Conservation (phyloP, 1,140 invertebrate species). For the Drosophila ficusphila region DNA sequence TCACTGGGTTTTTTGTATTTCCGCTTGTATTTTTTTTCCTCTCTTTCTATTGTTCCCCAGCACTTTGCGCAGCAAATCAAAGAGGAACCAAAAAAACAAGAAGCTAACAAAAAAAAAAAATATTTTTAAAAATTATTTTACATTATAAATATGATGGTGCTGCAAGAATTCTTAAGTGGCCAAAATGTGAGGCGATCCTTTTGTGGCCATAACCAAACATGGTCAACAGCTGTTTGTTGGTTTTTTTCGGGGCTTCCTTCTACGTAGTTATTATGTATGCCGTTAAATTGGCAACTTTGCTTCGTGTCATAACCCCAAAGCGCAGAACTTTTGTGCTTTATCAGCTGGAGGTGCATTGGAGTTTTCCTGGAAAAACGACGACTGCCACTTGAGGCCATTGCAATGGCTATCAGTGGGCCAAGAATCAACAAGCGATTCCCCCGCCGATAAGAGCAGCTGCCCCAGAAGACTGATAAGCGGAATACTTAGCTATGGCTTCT, state of each 20-base stretch:
- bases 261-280: constrained; percentile 44
- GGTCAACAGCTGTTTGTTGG: constrained; percentile 66
- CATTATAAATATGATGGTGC: constrained; percentile 48
- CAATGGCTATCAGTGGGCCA: constrained; percentile 34
- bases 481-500: constrained; percentile 23
- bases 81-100: constrained; percentile 28
- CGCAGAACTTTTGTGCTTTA: constrained; percentile 53
- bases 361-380: constrained; percentile 73
- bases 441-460: constrained; percentile 32
- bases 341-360: constrained; percentile 54
- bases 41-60: constrained; percentile 63
- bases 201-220: constrained; percentile 60
- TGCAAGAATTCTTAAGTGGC: constrained; percentile 66
- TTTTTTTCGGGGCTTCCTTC: constrained; percentile 40
- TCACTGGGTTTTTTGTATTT: constrained; percentile 64
- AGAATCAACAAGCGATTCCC: constrained; percentile 29
- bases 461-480: constrained; percentile 18
- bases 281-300: constrained; percentile 49
- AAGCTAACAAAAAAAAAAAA: constrained; percentile 35
- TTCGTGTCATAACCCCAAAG: not conserved
- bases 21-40: constrained; percentile 50
- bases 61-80: constrained; percentile 76
- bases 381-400: constrained; percentile 56
- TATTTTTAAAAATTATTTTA: constrained; percentile 52
- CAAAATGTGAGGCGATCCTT: constrained; percentile 66